Base-by-base conservation (phyloP, 2,888 invertebrate genomes). In the Rosalia funebris region DNA sequence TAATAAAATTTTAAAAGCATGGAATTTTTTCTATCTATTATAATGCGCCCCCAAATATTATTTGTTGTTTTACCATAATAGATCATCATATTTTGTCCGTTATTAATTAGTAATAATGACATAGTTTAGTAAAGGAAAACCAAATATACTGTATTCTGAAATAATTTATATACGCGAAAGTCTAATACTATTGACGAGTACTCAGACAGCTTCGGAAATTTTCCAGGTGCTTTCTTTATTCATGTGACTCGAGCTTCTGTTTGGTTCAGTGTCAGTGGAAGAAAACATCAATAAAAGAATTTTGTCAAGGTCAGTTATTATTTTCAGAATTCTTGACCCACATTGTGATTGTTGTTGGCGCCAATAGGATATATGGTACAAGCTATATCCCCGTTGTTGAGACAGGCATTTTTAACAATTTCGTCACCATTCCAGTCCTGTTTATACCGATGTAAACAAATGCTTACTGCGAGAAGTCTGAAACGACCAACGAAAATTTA, bases 251-350 rank as follows among this genome's bases (percentile, higher is more conserved):
- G 25, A 25, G 4, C 4, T 7, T 34, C 10, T 34, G 34, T 34
- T 34, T 34, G 11, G 34, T 34, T 34, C 10, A n/a, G 10, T 34
- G 20, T 44, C 44, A 25, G 5, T 14, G 44, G 12, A 9, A 16
- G 20, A 44, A n/a, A 12, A 25, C 25, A 41, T 34, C 34, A 34
- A 36, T 19, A 34, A 19, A 17, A 31, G 37, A 25, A 12, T 25
- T 44, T 25, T 37, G 14, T 17, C 50, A 39, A 50, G 50, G 50
- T 39, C 50, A 25, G 15, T 15, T 25, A 39, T 25, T 39, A 50
- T 50, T 50, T 50, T 50, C 19, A 39, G 17, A 50, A 39, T 50
- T 39, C 39, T 39, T 50, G 50, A 50, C 50, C 50, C 39, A 50
- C 15, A 25, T 50, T 20, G 37, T 15, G 25, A 9, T 7, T 25